Evolutionary conservation across 2,113 vertebrate species (phyloP).

Genomic region (Dasypus novemcinctus): DNA sequence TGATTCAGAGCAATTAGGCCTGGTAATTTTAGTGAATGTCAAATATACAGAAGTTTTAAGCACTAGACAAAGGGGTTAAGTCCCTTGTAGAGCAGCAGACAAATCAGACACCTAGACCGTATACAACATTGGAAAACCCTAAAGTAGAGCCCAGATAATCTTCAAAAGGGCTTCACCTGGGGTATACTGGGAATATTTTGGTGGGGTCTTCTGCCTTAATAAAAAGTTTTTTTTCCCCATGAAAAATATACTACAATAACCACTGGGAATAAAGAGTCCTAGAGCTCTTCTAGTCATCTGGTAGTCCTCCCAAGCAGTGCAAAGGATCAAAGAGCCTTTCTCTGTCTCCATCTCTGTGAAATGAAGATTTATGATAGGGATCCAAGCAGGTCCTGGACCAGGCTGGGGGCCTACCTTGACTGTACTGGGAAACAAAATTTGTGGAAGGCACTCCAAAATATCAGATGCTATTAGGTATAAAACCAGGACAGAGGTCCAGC

Average conservation of each 20-base stretch:
- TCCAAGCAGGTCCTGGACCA: not conserved
- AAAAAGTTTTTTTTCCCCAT: not conserved
- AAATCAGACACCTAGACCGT: no score
- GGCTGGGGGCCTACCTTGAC: not conserved
- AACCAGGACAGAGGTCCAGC: no score
- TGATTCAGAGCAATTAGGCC: no score
- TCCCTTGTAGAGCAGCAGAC: no score
- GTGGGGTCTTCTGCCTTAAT: no score
- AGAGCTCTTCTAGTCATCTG: not conserved
- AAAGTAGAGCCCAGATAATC: no score
- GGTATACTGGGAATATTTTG: not conserved
- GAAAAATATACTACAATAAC: not conserved
- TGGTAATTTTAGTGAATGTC: not conserved
- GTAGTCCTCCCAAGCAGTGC: not conserved
- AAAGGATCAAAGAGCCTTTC: not conserved
- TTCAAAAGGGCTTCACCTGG: no score
- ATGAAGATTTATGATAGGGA: not conserved
- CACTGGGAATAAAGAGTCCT: not conserved
- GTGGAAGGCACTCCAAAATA: not conserved
- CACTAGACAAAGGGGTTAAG: no score
- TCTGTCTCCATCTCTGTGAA: not conserved
- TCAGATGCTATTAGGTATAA: no score
- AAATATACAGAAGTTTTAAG: no score
- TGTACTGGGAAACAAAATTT: not conserved
- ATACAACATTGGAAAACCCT: no score